Evolutionary conservation across 2,113 vertebrate species (phyloP), one percentile per base, ranked within the genome.

Genomic region (Entelurus aequoreus): DNA sequence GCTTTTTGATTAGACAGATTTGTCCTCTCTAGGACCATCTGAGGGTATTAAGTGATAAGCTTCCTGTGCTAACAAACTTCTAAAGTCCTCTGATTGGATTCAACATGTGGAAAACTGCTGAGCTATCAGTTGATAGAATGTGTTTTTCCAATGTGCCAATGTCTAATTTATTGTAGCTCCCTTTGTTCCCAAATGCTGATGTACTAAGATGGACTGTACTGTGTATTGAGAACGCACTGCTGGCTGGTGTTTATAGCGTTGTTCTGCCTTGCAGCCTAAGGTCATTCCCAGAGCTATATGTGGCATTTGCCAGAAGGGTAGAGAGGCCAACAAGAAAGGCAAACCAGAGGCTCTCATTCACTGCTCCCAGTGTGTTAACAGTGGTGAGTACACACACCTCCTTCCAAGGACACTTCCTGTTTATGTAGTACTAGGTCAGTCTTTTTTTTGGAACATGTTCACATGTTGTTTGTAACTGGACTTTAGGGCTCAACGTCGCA

Each of bases 231-330:
- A 61, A 75, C 70, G 48, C 57, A 40, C 77, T 60, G 68, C 37
- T 67, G 56, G 60, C 47, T 91, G 88, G 90, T 92, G 88, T 95
- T 97, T 92, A 98, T 94, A 95, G 95, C 92, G 89, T 94, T 97
- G 91, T 97, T 97, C 94, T 98, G 91, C 95, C 92, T 98, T 97
- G 92, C 95, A 99, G 97, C 95, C 93, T 92, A 99, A 97, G 93
- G 93, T 92, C 95, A 94, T 94, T 93, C 94, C 95, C 92, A 96
- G 93, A 96, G 97, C 95, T 91, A 92, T 99, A 89, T 99, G 97
- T 98, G 97, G 97, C 88, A 97, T 99, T 94, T 99, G 97, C 94
- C 94, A 98, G 95, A 98, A 94, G 95, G 96, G 97, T 94, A 97
- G 96, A 93, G 95, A 98, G 89, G 92, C 93, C 91, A 95, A 95